These are phyloP conservation scores for Lasioglossum baleicum DNA, from an alignment of 1,140 invertebrate genomes.

Conservation along the genomic window DNA sequence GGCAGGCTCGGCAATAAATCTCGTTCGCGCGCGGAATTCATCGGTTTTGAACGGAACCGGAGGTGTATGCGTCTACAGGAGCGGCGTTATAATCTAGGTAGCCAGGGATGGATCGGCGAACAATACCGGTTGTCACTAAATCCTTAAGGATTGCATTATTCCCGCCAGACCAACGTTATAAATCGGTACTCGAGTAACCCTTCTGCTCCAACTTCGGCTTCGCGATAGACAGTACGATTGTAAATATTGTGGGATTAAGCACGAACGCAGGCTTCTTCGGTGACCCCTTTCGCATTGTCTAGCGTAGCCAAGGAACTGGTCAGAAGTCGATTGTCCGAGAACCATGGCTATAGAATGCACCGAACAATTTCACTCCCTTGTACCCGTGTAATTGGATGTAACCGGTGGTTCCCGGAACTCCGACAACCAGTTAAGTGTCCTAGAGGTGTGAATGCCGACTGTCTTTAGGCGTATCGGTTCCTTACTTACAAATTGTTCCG, in stretches of 20 bases:
- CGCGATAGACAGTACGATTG: background rate
- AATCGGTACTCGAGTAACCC: conserved; percentile 27
- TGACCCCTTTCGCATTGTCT: conserved; percentile 1
- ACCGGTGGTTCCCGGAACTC: background rate
- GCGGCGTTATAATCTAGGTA: conserved; percentile 11
- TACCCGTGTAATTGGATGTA: background rate
- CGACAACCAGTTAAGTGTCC: background rate
- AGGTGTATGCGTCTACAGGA: background rate
- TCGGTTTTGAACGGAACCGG: background rate
- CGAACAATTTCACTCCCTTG: background rate
- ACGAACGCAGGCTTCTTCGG: background rate
- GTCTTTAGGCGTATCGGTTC: background rate
- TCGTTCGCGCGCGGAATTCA: conserved; percentile 18
- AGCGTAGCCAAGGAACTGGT: conserved; percentile 1
- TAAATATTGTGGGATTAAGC: conserved; percentile 35
- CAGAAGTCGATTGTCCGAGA: conserved; percentile 10
- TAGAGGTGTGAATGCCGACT: background rate
- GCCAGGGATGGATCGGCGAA: background rate
- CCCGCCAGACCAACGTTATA: background rate
- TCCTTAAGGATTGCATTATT: conserved; percentile 30
- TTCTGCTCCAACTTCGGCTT: background rate
- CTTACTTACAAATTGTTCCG: background rate
- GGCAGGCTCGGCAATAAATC: conserved; percentile 28
- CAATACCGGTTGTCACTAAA: conserved; percentile 8
- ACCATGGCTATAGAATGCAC: background rate